A percentile compares a stretch with the other conserved stretches of the same genome.
These are phyloP conservation scores for Catostylus mosaicus DNA, from an alignment of 30 jellyfish, hydroid and myxozoan species.

Conservation along the genomic window DNA sequence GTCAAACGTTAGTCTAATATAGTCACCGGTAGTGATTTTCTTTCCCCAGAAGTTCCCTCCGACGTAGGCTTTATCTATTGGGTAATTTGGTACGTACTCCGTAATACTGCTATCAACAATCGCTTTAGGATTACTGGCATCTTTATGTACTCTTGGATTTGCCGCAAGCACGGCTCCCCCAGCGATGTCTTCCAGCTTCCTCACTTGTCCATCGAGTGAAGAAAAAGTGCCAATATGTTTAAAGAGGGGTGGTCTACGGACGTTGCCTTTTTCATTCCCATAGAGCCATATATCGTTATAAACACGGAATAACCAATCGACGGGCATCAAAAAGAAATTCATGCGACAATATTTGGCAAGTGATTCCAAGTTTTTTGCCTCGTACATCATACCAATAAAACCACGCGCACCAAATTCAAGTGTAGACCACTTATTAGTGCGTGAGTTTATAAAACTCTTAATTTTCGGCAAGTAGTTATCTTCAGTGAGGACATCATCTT, in stretches of 20 bases:
- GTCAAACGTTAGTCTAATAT: constrained; percentile 56
- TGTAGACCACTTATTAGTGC: constrained; percentile 79
- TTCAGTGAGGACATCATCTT: constrained; percentile 92
- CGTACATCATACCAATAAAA: constrained; percentile 95
- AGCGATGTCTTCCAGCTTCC: constrained; percentile 84
- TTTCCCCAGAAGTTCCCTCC: constrained; percentile 90
- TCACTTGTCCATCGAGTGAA: constrained; percentile 89
- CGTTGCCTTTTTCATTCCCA: constrained; percentile 75
- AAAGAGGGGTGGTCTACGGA: constrained; percentile 81
- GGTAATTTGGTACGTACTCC: constrained; percentile 68
- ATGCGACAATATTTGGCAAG: constrained; percentile 79
- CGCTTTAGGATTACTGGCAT: constrained; percentile 79
- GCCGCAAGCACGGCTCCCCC: constrained; percentile 14
- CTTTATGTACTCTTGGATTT: constrained; percentile 7
- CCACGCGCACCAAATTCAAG: constrained; percentile 98
- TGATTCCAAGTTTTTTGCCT: constrained; percentile 59
- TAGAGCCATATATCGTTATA: constrained; percentile 83
- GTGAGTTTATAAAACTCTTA: constrained; percentile 59
- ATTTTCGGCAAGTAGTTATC: constrained; percentile 60
- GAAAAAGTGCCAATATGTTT: constrained; percentile 89
- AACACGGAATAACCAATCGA: constrained; percentile 94
- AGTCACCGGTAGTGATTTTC: constrained; percentile 62
- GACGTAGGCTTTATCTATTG: constrained; percentile 58
- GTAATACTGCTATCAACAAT: constrained; percentile 56
- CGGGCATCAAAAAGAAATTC: constrained; percentile 95